phyloP scores from a whole-genome alignment of 2,888 invertebrate genomes.

The Branchipolynoe longqiensis region DNA sequence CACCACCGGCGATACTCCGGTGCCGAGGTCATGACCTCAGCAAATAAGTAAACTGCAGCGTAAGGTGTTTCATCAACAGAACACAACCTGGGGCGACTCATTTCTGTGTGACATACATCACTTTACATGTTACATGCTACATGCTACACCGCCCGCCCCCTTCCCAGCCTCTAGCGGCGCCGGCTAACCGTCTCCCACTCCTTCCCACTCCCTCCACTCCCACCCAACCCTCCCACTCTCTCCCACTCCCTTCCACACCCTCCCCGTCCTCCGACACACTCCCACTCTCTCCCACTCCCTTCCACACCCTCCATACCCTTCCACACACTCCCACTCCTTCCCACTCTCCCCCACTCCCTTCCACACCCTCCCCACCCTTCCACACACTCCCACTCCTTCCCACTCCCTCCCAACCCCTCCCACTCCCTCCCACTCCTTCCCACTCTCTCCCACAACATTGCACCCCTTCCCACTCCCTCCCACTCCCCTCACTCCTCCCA shows the following conservation, averaged over 20 bases:
- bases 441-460: no score
- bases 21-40: slow-evolving; percentile 2
- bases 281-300: background rate
- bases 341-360: no score
- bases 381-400: no score
- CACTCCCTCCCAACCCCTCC: no score
- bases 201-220: background rate
- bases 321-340: no score
- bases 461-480: no score
- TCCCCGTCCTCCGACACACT: background rate
- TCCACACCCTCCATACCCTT: no score
- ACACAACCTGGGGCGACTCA: slow-evolving; percentile 16
- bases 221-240: background rate
- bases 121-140: no score
- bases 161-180: no score
- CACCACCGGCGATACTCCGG: background rate
- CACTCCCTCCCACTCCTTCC: no score
- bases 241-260: background rate
- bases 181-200: background rate
- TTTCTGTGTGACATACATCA: slow-evolving; percentile 51
- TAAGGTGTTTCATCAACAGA: slow-evolving; percentile 47
- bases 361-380: no score
- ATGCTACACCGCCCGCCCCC: background rate
- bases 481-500: no score
- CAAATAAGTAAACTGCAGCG: slow-evolving; percentile 27